These are phyloP conservation scores for Mythimna pallens DNA, from an alignment of 2,888 invertebrate genomes.

Conservation along the genomic window DNA sequence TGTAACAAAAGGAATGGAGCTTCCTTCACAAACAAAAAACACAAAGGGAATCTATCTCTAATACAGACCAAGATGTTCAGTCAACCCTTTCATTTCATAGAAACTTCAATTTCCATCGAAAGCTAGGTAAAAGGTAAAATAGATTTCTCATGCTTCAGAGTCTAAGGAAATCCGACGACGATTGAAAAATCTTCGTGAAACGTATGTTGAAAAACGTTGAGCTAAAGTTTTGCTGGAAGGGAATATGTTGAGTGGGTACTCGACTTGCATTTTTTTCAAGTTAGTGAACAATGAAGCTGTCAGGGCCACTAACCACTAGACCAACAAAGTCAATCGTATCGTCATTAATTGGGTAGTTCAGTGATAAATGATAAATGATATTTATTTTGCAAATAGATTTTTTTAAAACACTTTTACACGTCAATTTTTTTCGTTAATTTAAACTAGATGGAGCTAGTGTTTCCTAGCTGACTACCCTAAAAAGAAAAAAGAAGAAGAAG, in stretches of 20 bases:
- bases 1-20: not conserved
- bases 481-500: no score
- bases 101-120: constrained; percentile 70
- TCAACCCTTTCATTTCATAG: constrained; percentile 63
- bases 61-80: constrained; percentile 53
- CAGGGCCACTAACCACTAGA: no score
- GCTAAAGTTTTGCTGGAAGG: constrained; percentile 58
- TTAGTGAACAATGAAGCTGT: not conserved
- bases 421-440: no score
- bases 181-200: constrained; percentile 84
- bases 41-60: constrained; percentile 45
- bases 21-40: constrained; percentile 32
- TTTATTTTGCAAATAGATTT: no score
- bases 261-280: not conserved
- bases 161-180: constrained; percentile 82
- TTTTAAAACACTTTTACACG: no score
- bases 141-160: constrained; percentile 76
- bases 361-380: no score
- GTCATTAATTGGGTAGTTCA: no score
- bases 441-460: no score
- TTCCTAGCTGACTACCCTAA: no score
- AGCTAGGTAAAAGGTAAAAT: constrained; percentile 75
- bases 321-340: no score
- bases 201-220: constrained; percentile 66
- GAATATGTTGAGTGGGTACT: not conserved